Percentiles rank a stretch among this genome's conserved stretches.
These are phyloP conservation scores for Tethea ocularis DNA, from an alignment of 2,888 invertebrate species.

Conservation along the genomic window DNA sequence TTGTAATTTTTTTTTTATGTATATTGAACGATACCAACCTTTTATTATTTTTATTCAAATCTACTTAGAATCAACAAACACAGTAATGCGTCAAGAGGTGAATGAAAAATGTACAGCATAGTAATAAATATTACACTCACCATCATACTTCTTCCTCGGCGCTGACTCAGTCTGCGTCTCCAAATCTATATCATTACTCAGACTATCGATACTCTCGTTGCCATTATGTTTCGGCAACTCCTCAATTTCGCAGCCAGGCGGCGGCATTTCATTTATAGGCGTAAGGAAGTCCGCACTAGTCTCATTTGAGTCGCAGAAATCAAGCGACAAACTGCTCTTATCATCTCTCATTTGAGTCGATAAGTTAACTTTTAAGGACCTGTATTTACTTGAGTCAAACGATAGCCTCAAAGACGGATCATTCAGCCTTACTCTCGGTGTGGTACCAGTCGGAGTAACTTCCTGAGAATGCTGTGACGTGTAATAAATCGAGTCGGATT, in stretches of 20 bases:
- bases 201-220: constrained; percentile 70
- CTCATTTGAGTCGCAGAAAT: constrained; percentile 79
- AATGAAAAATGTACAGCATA: background rate
- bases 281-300: constrained; percentile 80
- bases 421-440: constrained; percentile 62
- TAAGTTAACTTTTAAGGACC: constrained; percentile 60
- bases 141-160: constrained; percentile 65
- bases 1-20: no score
- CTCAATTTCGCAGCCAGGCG: constrained; percentile 75
- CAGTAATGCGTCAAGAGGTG: no score
- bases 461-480: constrained; percentile 79
- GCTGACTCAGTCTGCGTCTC: constrained; percentile 78
- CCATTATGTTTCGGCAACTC: constrained; percentile 77
- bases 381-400: constrained; percentile 75
- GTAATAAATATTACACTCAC: constrained; percentile 34
- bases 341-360: constrained; percentile 63
- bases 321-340: constrained; percentile 72
- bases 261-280: constrained; percentile 81
- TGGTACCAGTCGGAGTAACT: constrained; percentile 70
- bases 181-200: constrained; percentile 74
- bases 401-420: constrained; percentile 73
- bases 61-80: no score
- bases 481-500: constrained; percentile 78
- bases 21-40: no score
- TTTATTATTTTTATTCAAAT: no score